Base-by-base conservation (phyloP, 2,888 invertebrate genomes). In the Metopia argyrocephala region DNA sequence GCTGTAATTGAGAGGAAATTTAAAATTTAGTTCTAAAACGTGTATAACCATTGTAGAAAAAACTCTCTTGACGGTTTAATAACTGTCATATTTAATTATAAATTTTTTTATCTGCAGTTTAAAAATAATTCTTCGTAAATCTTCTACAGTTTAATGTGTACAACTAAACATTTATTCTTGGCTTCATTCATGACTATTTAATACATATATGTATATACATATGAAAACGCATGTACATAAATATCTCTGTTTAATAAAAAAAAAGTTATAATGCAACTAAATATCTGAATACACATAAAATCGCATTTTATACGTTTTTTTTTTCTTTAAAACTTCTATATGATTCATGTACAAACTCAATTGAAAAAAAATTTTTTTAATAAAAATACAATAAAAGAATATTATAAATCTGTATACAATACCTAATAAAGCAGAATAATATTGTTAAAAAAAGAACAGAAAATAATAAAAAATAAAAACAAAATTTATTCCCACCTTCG, bases 1-100 rank as follows among this genome's bases (percentile, higher is more conserved):
- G 81, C 89, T 89, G 86, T 7, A 88, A 86, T 28, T 20, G 25
- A 76, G 27, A 48, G 20, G 48, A 57, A 66, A 38, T 65, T 23
- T 45, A 50, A 21, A 54, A 23, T n/a, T n/a, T n/a, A n/a, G n/a
- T n/a, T n/a, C n/a, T n/a, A n/a, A n/a, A n/a, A n/a, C n/a, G n/a
- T n/a, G n/a, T n/a, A n/a, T n/a, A n/a, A n/a, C n/a, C n/a, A n/a
- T n/a, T n/a, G n/a, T n/a, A n/a, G n/a, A n/a, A n/a, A n/a, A n/a
- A n/a, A n/a, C n/a, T n/a, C n/a, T n/a, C n/a, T n/a, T n/a, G n/a
- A n/a, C n/a, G n/a, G n/a, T n/a, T n/a, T n/a, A n/a, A n/a, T n/a
- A n/a, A n/a, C n/a, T n/a, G n/a, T n/a, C n/a, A n/a, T n/a, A n/a
- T n/a, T n/a, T n/a, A n/a, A n/a, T n/a, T n/a, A n/a, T n/a, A n/a